A percentile compares a stretch with the other conserved stretches of the same genome.
Evolutionary conservation across 2,888 invertebrate genomes (phyloP).

Genomic region (Cristatella mucedo): DNA sequence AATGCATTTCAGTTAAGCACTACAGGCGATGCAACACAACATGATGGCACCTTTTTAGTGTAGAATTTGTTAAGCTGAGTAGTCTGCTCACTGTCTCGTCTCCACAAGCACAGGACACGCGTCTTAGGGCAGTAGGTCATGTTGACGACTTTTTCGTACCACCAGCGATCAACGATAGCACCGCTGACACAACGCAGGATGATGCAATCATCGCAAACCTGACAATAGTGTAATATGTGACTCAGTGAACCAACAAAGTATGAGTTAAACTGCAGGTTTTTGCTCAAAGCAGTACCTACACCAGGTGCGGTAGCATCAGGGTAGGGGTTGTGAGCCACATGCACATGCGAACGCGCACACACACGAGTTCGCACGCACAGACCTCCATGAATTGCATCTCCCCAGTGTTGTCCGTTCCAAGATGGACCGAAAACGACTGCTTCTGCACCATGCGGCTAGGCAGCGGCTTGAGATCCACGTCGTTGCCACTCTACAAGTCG

Average conservation of each 20-base stretch:
- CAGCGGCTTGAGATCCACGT: constrained; percentile 85
- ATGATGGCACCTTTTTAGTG: constrained; percentile 68
- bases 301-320: no score
- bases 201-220: constrained; percentile 77
- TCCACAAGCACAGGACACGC: constrained; percentile 88
- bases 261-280: no score
- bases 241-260: no score
- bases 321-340: no score
- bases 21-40: constrained; percentile 1
- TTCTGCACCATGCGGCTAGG: constrained; percentile 86
- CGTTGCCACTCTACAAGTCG: constrained; percentile 70
- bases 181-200: constrained; percentile 47
- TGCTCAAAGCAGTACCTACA: no score
- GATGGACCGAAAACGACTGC: constrained; percentile 93
- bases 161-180: constrained; percentile 54
- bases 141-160: constrained; percentile 95
- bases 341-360: background rate
- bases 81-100: constrained; percentile 52
- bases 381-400: constrained; percentile 47
- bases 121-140: constrained; percentile 99
- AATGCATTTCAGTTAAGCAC: no score
- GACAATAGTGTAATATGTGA: constrained; percentile 25
- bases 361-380: constrained; percentile 6
- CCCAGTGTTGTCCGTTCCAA: constrained; percentile 78
- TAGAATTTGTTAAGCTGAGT: constrained; percentile 71